phyloP scores from a whole-genome alignment of 2,113 vertebrate species.

The Pyrgilauda ruficollis region DNA sequence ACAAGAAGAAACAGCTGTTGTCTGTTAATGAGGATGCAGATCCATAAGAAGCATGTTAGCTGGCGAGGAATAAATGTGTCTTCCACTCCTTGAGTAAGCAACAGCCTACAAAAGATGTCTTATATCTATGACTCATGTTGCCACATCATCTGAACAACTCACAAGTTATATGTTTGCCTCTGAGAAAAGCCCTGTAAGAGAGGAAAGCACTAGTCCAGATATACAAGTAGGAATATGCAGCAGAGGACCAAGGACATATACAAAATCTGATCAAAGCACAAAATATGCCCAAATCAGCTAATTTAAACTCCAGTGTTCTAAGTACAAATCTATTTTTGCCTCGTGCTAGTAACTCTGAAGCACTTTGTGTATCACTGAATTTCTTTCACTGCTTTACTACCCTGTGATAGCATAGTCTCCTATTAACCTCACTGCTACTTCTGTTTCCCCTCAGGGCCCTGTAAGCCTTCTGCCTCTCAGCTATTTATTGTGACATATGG shows the following conservation, averaged over 20 bases:
- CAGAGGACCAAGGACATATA: background rate
- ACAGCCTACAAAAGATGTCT: background rate
- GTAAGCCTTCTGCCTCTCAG: background rate
- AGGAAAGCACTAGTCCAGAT: background rate
- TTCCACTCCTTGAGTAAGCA: background rate
- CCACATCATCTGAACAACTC: background rate
- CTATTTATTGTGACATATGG: background rate
- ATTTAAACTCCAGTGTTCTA: background rate
- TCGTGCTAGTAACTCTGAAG: background rate
- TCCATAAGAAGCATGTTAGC: slow-evolving; percentile 21
- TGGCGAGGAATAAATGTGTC: slow-evolving; percentile 24
- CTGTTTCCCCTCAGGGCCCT: background rate
- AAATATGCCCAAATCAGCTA: background rate
- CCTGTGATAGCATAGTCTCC: background rate
- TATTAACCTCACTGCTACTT: background rate
- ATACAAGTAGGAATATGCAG: background rate
- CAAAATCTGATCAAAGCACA: background rate
- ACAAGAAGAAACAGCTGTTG: slow-evolving; percentile 78
- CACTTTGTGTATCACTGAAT: background rate
- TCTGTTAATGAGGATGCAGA: slow-evolving; percentile 74
- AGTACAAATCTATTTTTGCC: background rate
- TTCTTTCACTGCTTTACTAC: background rate
- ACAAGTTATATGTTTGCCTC: background rate
- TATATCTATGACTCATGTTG: background rate
- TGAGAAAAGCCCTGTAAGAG: background rate